Percentiles rank a stretch among this genome's conserved stretches.
These are phyloP conservation scores for Kryptolebias marmoratus DNA, from an alignment of 2,113 vertebrate genomes.

Conservation along the genomic window DNA sequence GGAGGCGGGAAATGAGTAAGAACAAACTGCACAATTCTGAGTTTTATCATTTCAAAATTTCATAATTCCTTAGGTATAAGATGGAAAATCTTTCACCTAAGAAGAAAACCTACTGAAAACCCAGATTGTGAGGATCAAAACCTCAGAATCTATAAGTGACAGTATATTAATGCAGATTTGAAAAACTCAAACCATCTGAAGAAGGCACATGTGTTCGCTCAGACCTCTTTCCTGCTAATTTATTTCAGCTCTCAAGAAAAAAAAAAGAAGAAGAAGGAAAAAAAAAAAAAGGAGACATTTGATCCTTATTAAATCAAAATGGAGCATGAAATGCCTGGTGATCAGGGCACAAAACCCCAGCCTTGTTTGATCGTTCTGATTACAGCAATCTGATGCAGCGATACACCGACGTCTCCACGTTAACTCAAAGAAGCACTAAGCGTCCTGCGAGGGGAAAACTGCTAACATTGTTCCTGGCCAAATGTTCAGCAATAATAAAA, in stretches of 20 bases:
- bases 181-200: constrained; percentile 24
- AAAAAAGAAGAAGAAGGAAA: not conserved
- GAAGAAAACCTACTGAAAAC: constrained; percentile 28
- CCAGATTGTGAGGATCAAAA: constrained; percentile 13
- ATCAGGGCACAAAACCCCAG: constrained; percentile 53
- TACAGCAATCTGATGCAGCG: constrained; percentile 55
- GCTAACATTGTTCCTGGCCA: constrained; percentile 54
- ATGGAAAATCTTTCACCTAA: not conserved
- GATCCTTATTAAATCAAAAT: constrained; percentile 79
- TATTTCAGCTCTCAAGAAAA: constrained; percentile 55
- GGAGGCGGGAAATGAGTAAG: no score
- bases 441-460: constrained; percentile 26
- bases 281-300: constrained; percentile 58
- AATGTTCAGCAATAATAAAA: constrained; percentile 64
- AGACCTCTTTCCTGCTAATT: constrained; percentile 53
- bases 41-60: not conserved
- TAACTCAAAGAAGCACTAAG: constrained; percentile 54
- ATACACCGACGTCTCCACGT: constrained; percentile 48
- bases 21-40: constrained; percentile 1
- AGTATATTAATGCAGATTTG: constrained; percentile 20
- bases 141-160: not conserved
- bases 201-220: constrained; percentile 58
- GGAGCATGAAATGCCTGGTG: constrained; percentile 68
- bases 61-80: not conserved
- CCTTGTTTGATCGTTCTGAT: constrained; percentile 67